A percentile compares a stretch with the other conserved stretches of the same genome.
phyloP scores from a whole-genome alignment of 2,797 vertebrate species.

The Falco novaeseelandiae region DNA sequence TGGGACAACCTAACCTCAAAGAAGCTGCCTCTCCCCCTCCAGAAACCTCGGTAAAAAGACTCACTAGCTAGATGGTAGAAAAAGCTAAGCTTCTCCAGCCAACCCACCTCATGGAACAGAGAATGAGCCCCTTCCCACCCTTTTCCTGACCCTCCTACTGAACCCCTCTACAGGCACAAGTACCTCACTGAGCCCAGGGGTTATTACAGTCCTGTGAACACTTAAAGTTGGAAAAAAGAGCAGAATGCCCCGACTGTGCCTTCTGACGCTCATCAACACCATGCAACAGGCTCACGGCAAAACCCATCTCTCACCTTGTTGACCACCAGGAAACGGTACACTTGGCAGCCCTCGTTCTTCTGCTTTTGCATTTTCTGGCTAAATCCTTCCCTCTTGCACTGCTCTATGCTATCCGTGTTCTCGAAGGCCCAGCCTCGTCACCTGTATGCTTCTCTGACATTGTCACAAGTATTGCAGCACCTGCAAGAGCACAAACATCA shows the following conservation, averaged over 20 bases:
- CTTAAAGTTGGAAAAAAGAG: too few species aligned
- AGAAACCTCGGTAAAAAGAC: neutral
- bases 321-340: conserved; percentile 96
- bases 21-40: neutral
- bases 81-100: neutral
- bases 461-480: conserved; percentile 96
- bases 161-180: neutral
- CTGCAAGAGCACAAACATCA: conserved; percentile 71
- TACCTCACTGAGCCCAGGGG: neutral
- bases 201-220: too few species aligned
- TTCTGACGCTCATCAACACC: too few species aligned
- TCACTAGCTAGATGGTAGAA: neutral
- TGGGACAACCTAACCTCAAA: neutral
- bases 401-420: conserved; percentile 94
- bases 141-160: neutral
- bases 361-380: conserved; percentile 99
- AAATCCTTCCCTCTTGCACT: conserved; percentile 96
- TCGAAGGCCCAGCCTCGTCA: conserved; percentile 97
- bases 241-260: too few species aligned
- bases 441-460: conserved; percentile 96
- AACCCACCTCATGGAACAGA: neutral
- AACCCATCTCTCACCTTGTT: conserved; percentile 87
- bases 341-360: conserved; percentile 97
- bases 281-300: too few species aligned
- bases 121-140: neutral